Conservation (phyloP, 2,888 invertebrate genomes). For the Drosophila histrio region DNA sequence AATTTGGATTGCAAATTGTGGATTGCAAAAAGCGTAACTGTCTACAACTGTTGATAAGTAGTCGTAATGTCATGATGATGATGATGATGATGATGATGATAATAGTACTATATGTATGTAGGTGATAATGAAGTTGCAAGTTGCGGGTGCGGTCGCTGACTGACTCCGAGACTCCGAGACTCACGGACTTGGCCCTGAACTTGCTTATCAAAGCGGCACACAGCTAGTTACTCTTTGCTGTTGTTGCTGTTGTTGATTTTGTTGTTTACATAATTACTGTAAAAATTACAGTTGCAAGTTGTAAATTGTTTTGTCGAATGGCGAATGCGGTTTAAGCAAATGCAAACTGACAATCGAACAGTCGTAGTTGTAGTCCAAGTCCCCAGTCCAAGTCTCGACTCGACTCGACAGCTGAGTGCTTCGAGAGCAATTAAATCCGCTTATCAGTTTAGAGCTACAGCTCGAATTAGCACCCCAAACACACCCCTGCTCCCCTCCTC, state of each 20-base stretch:
- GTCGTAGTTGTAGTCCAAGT: background rate
- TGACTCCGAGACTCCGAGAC: slow-evolving; percentile 10
- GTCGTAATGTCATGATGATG: slow-evolving; percentile 27
- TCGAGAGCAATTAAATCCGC: slow-evolving; percentile 70
- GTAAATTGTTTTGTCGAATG: slow-evolving; percentile 54
- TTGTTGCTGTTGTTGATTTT: slow-evolving; percentile 33
- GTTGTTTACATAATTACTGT: slow-evolving; percentile 64
- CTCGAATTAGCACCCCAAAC: slow-evolving; percentile 64
- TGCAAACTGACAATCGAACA: slow-evolving; percentile 57
- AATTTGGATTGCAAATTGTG: slow-evolving; percentile 79
- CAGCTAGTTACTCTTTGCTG: slow-evolving; percentile 26
- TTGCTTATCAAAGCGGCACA: slow-evolving; percentile 71
- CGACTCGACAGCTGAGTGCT: slow-evolving; percentile 11
- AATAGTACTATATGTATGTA: no score
- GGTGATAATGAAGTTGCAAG: background rate
- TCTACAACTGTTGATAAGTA: slow-evolving; percentile 37
- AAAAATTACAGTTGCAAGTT: slow-evolving; percentile 71
- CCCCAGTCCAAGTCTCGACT: background rate
- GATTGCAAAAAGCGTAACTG: slow-evolving; percentile 45
- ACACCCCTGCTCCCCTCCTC: background rate
- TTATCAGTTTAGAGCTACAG: slow-evolving; percentile 68
- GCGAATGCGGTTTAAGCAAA: slow-evolving; percentile 57
- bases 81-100: background rate
- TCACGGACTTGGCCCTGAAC: slow-evolving; percentile 60
- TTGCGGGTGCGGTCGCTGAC: slow-evolving; percentile 11